phyloP scores from a whole-genome alignment of 2,113 vertebrate species.

The Danio rerio region GRCz12tu NC_133179.1:19225501-19226000 shows the following conservation, averaged over 20 bases:
- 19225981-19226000: neutral
- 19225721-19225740: constrained; percentile 20
- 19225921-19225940: constrained; percentile 36
- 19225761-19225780: constrained; percentile 2
- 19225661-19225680: neutral
- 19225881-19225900: constrained; percentile 32
- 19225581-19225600: too few species aligned
- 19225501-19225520: too few species aligned
- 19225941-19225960: constrained; percentile 44
- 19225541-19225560: too few species aligned
- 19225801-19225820: neutral
- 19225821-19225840: constrained; percentile 8
- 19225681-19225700: neutral
- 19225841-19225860: constrained; percentile 25
- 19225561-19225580: too few species aligned
- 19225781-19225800: neutral
- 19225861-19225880: constrained; percentile 5
- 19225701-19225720: constrained; percentile 2
- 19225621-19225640: too few species aligned
- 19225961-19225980: constrained; percentile 9
- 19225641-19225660: neutral
- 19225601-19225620: too few species aligned
- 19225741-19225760: constrained; percentile 11
- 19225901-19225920: constrained; percentile 30
- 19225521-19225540: too few species aligned